Conservation (phyloP, 1,140 invertebrate genomes). For the Carcinoscorpius rotundicauda region DNA sequence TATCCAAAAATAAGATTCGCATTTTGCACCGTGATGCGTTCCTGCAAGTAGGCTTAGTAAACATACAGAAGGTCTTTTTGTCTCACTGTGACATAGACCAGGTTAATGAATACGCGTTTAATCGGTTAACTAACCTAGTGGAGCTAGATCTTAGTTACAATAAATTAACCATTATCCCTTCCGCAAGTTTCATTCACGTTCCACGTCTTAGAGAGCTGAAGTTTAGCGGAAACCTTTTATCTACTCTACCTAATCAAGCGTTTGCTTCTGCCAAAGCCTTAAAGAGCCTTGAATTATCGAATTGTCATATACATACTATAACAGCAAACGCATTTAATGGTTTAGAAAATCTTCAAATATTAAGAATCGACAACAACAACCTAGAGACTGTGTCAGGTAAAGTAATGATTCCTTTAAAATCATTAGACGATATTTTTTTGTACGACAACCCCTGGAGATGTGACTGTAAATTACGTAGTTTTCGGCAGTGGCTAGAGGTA, state of each 20-base stretch:
- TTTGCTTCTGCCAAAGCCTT: constrained; percentile 60
- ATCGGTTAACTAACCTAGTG: constrained; percentile 70
- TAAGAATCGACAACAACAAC: constrained; percentile 67
- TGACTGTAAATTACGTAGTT: constrained; percentile 65
- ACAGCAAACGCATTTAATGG: constrained; percentile 69
- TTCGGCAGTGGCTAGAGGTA: constrained; percentile 68
- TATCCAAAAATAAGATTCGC: constrained; percentile 65
- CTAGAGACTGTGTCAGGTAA: constrained; percentile 54
- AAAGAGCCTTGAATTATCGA: constrained; percentile 63
- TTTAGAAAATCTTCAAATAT: constrained; percentile 63
- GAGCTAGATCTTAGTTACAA: constrained; percentile 78
- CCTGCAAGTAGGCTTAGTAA: constrained; percentile 56
- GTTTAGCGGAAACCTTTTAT: constrained; percentile 66
- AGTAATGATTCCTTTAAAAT: constrained; percentile 52
- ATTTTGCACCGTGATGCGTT: constrained; percentile 61
- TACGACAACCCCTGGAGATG: constrained; percentile 87
- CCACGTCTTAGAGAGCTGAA: constrained; percentile 65
- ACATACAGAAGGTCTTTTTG: constrained; percentile 73
- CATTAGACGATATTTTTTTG: constrained; percentile 52
- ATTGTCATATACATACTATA: constrained; percentile 60
- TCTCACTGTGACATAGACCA: constrained; percentile 57
- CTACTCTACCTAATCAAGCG: constrained; percentile 51
- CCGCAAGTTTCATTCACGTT: constrained; percentile 58
- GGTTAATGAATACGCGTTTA: constrained; percentile 63
- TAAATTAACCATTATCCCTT: constrained; percentile 57